phyloP scores from a whole-genome alignment of 2,113 vertebrate genomes.

The Antigone vipio region DNA sequence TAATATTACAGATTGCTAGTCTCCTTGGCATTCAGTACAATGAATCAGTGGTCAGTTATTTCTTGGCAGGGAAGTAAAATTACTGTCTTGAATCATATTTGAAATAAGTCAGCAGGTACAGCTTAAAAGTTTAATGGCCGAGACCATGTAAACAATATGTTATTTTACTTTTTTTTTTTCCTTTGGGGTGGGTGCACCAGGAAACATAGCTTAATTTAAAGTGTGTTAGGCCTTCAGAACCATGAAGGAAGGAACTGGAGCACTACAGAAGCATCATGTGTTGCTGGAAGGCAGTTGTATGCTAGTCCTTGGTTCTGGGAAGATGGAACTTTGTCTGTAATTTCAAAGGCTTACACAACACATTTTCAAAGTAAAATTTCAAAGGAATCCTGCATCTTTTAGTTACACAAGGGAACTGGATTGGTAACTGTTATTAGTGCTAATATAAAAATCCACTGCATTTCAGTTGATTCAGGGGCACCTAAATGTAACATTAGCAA shows the following conservation, averaged over 20 bases:
- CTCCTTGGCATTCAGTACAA: neutral
- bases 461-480: neutral
- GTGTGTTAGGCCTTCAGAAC: neutral
- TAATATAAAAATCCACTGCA: neutral
- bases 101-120: neutral
- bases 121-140: neutral
- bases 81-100: neutral
- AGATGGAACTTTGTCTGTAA: neutral
- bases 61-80: neutral
- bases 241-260: neutral
- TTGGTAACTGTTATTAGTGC: neutral
- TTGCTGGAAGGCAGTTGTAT: neutral
- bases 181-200: no score
- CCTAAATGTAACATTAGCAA: neutral
- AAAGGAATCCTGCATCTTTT: neutral
- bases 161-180: neutral
- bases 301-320: neutral
- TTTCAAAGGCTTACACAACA: neutral
- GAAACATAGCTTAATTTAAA: neutral
- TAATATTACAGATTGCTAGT: neutral
- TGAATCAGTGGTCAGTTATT: neutral
- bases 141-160: neutral
- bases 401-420: neutral
- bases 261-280: neutral
- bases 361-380: neutral